Evolutionary conservation across 2,797 vertebrate genomes (phyloP), one percentile per base, ranked within the genome.

Genomic region (Sitta carolinensis): DNA sequence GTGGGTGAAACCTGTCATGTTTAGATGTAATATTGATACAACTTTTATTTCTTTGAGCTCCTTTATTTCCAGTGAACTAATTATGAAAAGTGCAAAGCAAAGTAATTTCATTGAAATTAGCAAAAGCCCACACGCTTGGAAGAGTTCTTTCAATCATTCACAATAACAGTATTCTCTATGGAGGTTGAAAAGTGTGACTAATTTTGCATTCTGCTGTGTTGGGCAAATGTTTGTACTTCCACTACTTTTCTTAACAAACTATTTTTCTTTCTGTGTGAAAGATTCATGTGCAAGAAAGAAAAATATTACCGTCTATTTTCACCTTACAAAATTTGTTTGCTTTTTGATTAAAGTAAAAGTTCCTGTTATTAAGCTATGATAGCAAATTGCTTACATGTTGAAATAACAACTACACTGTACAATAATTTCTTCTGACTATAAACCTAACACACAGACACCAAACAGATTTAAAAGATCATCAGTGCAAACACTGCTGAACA

Each of bases 151-250:
- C 19, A 85, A 10, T 29, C 12, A 30, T 16, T 62, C 15, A 34
- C 7, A 48, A 26, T 25, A 75, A 30, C 3, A 21, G 10, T 32
- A 19, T 27, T 68, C 4, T 57, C 9, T 19, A 13, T 54, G 45
- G 22, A 80, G 6, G 5, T 2, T 80, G 64, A 63, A 83, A 19
- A 82, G 1, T 27, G 6, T 61, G 22, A 13, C 8, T 57, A 38
- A 6, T 0, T 1, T 63, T 2, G 1, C 2, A 4, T 6, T 70
- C 5, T 55, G 9, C 9, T 51, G 9, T 43, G 7, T 38, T 78
- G 16, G 8, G 20, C 50, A 62, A 42, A 29, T 30, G 22, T 67
- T 74, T 78, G 17, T 45, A 16, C 47, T 87, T 84, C 13, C 2
- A 4, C 30, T 68, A 22, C 11, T 72, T 84, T 73, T 57, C 34